Conservation (phyloP, 1,140 invertebrate genomes). For the Cecropterus lyciades region DNA sequence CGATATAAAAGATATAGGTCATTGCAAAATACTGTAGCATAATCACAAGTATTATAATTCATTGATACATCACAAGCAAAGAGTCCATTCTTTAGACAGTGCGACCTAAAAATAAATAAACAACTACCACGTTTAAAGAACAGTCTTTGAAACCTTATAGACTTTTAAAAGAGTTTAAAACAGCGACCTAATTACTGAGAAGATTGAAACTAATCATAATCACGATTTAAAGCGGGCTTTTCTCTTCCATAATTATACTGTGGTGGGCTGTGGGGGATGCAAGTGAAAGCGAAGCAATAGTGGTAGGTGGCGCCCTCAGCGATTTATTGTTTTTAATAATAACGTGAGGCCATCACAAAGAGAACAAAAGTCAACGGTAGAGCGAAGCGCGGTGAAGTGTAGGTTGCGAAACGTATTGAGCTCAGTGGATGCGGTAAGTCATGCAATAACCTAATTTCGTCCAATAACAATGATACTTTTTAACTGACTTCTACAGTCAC, state of each 20-base stretch:
- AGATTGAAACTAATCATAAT: conserved; percentile 24
- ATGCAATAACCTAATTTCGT: neutral
- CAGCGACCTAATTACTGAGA: conserved; percentile 25
- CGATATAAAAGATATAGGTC: no score
- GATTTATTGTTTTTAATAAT: conserved; percentile 84
- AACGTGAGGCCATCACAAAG: conserved; percentile 81
- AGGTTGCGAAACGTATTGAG: conserved; percentile 11
- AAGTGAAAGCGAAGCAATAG: conserved; percentile 78
- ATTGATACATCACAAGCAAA: conserved; percentile 2
- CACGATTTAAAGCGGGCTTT: conserved; percentile 12
- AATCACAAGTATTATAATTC: neutral
- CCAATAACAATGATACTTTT: no score
- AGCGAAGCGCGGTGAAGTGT: conserved; percentile 46
- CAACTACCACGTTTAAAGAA: conserved; percentile 8
- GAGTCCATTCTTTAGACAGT: conserved; percentile 4
- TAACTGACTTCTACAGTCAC: no score
- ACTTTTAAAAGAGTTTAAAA: conserved; percentile 17
- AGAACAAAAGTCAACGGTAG: conserved; percentile 73
- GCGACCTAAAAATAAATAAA: conserved; percentile 21
- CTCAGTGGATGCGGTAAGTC: conserved; percentile 45
- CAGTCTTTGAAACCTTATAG: conserved; percentile 16
- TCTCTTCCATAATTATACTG: conserved; percentile 22
- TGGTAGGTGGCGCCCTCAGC: conserved; percentile 78
- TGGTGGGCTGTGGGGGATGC: conserved; percentile 35
- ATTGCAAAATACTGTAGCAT: no score